Evolutionary conservation across 2,888 invertebrate species (phyloP).

Genomic region (Agrochola circellaris): DNA sequence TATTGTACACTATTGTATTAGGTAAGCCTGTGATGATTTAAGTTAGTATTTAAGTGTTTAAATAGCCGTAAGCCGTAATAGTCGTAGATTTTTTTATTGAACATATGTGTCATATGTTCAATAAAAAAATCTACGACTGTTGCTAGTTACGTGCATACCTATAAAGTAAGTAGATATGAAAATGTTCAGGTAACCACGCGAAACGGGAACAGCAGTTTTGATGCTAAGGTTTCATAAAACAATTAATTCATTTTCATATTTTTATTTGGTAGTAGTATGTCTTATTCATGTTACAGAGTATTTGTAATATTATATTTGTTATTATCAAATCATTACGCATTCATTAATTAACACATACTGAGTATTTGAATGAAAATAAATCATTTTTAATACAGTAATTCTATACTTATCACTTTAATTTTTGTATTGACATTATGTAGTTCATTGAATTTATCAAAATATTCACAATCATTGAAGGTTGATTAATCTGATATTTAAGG

Average conservation of each 20-base stretch:
- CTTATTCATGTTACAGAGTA: slow-evolving; percentile 13
- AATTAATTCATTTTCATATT: background rate
- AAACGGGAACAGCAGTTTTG: background rate
- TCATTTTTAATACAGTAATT: background rate
- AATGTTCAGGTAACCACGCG: background rate
- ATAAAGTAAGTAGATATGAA: background rate
- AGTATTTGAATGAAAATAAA: slow-evolving; percentile 18
- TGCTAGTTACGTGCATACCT: too few relatives aligned
- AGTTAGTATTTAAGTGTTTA: too few relatives aligned
- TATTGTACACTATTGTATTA: too few relatives aligned
- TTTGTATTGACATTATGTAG: background rate
- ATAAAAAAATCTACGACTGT: too few relatives aligned
- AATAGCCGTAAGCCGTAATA: too few relatives aligned
- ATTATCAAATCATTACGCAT: background rate
- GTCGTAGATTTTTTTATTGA: too few relatives aligned
- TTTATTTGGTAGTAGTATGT: slow-evolving; percentile 42
- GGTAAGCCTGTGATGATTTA: too few relatives aligned
- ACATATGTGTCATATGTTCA: too few relatives aligned
- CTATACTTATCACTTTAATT: background rate
- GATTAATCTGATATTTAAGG: background rate
- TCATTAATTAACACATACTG: slow-evolving; percentile 24
- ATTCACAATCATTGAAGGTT: background rate
- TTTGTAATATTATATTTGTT: slow-evolving; percentile 5
- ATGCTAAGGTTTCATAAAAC: background rate
- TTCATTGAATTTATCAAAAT: background rate